Evolutionary conservation across 2,888 invertebrate genomes (phyloP).

Genomic region (Spicauda simplicius): DNA sequence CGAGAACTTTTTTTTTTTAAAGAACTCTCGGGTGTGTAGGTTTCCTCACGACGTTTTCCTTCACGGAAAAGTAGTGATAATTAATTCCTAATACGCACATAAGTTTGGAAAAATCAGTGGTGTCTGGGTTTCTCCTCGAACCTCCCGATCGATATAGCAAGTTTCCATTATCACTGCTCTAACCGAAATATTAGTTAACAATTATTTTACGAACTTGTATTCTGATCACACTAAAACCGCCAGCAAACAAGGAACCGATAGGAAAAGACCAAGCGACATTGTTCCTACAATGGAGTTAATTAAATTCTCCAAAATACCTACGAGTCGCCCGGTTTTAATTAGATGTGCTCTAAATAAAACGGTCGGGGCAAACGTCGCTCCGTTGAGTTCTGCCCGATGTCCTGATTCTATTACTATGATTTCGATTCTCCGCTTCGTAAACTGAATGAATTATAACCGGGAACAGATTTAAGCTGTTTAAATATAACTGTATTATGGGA

Average conservation of each 20-base stretch:
- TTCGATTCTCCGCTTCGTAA: constrained; percentile 19
- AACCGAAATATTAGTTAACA: not conserved
- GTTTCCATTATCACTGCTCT: too few relatives aligned
- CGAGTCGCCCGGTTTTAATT: constrained; percentile 50
- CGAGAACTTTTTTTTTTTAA: too few relatives aligned
- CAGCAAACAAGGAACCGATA: constrained; percentile 6
- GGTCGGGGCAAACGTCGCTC: constrained; percentile 36
- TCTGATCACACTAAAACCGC: not conserved
- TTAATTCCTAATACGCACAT: too few relatives aligned
- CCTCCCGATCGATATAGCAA: too few relatives aligned
- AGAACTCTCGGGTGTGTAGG: too few relatives aligned
- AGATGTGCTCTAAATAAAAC: constrained; percentile 51
- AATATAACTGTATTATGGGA: too few relatives aligned
- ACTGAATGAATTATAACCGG: constrained; percentile 20
- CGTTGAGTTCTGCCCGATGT: constrained; percentile 13
- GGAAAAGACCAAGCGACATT: constrained; percentile 24
- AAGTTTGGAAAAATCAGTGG: too few relatives aligned
- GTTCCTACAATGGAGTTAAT: constrained; percentile 50
- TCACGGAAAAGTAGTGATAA: too few relatives aligned
- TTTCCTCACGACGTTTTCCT: too few relatives aligned
- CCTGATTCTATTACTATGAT: constrained; percentile 26
- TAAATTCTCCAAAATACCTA: constrained; percentile 52
- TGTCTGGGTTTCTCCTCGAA: too few relatives aligned
- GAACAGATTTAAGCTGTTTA: not conserved
- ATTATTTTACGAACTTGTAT: not conserved